A percentile compares a stretch with the other conserved stretches of the same genome.
phyloP scores from a whole-genome alignment of 1,140 invertebrate genomes.

The Oncopodura yosiiana region DNA sequence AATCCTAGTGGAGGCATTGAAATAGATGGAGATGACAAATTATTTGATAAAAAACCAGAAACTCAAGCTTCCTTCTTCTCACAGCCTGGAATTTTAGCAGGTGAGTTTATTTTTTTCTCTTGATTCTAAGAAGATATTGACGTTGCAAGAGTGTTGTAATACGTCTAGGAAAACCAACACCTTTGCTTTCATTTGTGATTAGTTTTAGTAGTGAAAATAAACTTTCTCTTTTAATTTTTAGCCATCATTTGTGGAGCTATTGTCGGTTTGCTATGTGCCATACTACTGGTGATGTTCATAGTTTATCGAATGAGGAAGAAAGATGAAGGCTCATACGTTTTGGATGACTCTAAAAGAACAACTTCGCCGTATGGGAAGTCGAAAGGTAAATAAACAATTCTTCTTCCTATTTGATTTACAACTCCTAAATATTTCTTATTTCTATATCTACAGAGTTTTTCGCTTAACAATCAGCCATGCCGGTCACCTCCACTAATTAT shows the following conservation, averaged over 20 bases:
- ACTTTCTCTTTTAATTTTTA: constrained; percentile 46
- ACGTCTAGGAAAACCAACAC: neutral
- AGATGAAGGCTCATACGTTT: constrained; percentile 95
- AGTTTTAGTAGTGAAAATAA: neutral
- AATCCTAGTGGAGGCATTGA: neutral
- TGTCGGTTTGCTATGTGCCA: constrained; percentile 90
- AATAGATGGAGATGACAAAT: neutral
- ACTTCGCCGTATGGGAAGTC: constrained; percentile 51
- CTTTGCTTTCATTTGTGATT: neutral
- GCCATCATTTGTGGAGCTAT: constrained; percentile 97
- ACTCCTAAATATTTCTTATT: too few relatives aligned
- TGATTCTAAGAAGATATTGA: neutral
- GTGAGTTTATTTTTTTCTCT: constrained; percentile 45
- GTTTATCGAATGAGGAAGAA: constrained; percentile 99
- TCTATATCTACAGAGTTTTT: too few relatives aligned
- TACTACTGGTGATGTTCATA: constrained; percentile 98
- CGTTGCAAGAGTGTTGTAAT: neutral
- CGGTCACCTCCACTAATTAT: too few relatives aligned
- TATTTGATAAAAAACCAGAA: constrained; percentile 20
- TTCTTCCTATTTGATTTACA: too few relatives aligned
- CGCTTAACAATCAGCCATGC: too few relatives aligned
- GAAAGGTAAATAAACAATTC: constrained; percentile 34
- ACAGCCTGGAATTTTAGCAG: constrained; percentile 86
- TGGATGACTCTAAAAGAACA: constrained; percentile 91
- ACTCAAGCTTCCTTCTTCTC: constrained; percentile 70